These are phyloP conservation scores for Dipodomys merriami DNA, from an alignment of 2,113 vertebrate species.

Conservation along the genomic window DNA sequence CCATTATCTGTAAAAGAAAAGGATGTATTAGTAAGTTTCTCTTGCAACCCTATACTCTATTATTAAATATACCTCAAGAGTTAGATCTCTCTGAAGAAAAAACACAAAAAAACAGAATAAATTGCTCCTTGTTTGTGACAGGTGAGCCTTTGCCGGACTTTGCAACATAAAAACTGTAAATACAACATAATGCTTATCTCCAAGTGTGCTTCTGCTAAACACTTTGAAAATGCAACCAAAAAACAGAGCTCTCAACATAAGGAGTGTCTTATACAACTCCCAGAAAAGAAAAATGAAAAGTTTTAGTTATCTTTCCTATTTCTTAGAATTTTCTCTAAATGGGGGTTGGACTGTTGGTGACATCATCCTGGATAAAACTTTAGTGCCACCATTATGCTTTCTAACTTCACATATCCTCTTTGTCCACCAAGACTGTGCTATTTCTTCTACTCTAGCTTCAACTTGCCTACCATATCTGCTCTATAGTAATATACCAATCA, in stretches of 20 bases:
- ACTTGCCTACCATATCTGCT: not conserved
- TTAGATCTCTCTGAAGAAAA: conserved; percentile 15
- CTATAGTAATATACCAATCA: not conserved
- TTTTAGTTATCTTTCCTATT: not conserved
- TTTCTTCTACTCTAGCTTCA: not conserved
- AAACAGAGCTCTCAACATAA: not conserved
- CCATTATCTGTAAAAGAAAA: conserved; percentile 15
- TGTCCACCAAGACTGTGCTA: not conserved
- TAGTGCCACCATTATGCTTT: not conserved
- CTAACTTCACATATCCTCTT: not conserved
- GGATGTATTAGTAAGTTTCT: not conserved
- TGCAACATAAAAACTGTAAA: not conserved
- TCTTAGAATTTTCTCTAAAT: not conserved
- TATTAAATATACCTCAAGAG: conserved; percentile 21
- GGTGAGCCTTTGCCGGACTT: not conserved
- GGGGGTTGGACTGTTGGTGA: not conserved
- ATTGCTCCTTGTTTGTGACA: not conserved
- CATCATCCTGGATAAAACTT: not conserved
- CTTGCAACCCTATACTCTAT: not conserved
- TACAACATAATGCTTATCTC: not conserved
- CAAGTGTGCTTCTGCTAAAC: not conserved
- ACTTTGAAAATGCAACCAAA: not conserved
- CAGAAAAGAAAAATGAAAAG: not conserved
- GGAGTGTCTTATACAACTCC: not conserved
- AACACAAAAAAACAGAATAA: conserved; percentile 23